Percentiles rank a stretch among this genome's conserved stretches.
Evolutionary conservation across 2,888 invertebrate species (phyloP).

Genomic region (Hydrotaea cyrtoneurina): DNA sequence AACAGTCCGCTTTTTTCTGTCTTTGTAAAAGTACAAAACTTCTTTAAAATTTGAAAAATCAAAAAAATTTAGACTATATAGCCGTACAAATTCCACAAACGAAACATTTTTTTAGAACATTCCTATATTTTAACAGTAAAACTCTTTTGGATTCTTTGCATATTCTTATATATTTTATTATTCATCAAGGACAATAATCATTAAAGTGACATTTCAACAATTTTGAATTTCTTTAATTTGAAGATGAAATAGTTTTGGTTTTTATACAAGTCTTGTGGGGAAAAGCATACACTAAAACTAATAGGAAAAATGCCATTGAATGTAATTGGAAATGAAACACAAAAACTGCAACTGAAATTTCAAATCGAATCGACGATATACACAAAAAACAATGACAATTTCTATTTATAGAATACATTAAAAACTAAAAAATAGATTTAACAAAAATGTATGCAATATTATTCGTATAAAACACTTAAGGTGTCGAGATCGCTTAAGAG

Average conservation of each 20-base stretch:
- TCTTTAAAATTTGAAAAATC: no score
- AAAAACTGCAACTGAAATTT: constrained; percentile 33
- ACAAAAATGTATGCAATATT: constrained; percentile 48
- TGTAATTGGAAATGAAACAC: constrained; percentile 8
- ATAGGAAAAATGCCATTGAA: constrained; percentile 55
- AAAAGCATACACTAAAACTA: constrained; percentile 50
- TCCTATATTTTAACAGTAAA: background rate
- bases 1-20: no score
- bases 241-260: constrained; percentile 42
- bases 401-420: constrained; percentile 26
- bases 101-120: no score
- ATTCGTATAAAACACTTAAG: constrained; percentile 46
- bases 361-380: background rate
- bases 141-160: background rate
- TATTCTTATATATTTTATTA: constrained; percentile 34
- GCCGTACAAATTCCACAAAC: no score
- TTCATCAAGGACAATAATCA: constrained; percentile 52
- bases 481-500: constrained; percentile 61
- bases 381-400: constrained; percentile 6
- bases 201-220: constrained; percentile 37
- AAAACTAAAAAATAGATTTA: constrained; percentile 26
- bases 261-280: constrained; percentile 44
- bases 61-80: no score
- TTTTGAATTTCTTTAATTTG: constrained; percentile 27
- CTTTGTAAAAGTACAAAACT: no score